A percentile compares a stretch with the other conserved stretches of the same genome.
Evolutionary conservation across 2,113 vertebrate genomes (phyloP).

Genomic region (Aepyceros melampus): DNA sequence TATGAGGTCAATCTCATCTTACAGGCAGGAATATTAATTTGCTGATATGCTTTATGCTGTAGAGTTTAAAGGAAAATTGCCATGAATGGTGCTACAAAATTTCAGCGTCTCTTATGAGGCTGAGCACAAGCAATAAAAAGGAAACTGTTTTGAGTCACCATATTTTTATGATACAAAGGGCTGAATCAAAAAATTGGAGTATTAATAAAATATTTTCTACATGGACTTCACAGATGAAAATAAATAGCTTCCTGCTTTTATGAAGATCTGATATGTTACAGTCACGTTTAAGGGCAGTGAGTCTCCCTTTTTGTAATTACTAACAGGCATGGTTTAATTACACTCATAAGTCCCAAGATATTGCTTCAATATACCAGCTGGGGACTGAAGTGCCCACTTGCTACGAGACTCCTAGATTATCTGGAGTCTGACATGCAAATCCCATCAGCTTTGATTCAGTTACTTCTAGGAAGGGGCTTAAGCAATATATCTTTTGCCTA

Average conservation of each 20-base stretch:
- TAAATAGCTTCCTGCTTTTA: slow-evolving; percentile 50
- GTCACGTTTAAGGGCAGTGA: slow-evolving; percentile 62
- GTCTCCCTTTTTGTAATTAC: slow-evolving; percentile 59
- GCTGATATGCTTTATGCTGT: not conserved
- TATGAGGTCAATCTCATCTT: slow-evolving; percentile 56
- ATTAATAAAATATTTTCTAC: slow-evolving; percentile 70
- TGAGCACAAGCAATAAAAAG: slow-evolving; percentile 28
- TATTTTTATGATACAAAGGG: slow-evolving; percentile 59
- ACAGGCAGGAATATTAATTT: slow-evolving; percentile 58
- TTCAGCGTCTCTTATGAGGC: not conserved
- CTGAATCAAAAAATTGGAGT: slow-evolving; percentile 61
- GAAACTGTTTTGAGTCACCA: slow-evolving; percentile 22
- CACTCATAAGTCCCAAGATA: slow-evolving; percentile 26
- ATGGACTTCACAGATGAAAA: slow-evolving; percentile 56
- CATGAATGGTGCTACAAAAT: not conserved
- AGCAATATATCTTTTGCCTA: slow-evolving; percentile 38
- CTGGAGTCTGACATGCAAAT: slow-evolving; percentile 44
- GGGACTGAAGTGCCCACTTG: slow-evolving; percentile 49
- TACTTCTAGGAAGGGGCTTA: slow-evolving; percentile 18
- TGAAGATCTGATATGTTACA: slow-evolving; percentile 47
- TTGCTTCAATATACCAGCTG: not conserved
- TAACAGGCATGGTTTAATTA: slow-evolving; percentile 55
- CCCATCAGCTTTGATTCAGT: slow-evolving; percentile 48
- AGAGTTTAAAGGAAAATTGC: slow-evolving; percentile 48
- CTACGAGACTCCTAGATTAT: slow-evolving; percentile 53